Conservation (phyloP, 1,140 invertebrate genomes). For the Leptinotarsa texana region DNA sequence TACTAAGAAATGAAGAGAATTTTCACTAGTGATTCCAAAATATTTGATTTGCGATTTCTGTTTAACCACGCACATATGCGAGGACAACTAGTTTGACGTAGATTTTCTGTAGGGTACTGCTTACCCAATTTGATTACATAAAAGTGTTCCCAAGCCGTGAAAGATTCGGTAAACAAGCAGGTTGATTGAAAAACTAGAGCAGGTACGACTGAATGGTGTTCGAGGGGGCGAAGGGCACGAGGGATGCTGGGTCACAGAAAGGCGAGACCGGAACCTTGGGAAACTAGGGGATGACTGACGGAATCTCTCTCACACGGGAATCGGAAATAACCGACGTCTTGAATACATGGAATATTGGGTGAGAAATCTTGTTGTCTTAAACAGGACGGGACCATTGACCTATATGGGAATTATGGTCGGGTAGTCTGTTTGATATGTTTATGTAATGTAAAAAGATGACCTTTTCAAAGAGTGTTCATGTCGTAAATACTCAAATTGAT, state of each 20-base stretch:
- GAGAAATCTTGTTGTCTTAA: background rate
- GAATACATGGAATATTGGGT: background rate
- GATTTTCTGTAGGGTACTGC: too few species aligned
- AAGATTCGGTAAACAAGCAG: conserved; percentile 5
- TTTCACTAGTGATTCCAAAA: too few species aligned
- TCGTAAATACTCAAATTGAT: too few species aligned
- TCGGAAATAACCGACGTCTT: conserved; percentile 7
- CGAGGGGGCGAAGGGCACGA: background rate
- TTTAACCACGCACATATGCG: too few species aligned
- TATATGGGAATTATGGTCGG: background rate
- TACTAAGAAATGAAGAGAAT: too few species aligned
- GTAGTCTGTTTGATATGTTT: too few species aligned
- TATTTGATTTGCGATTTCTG: too few species aligned
- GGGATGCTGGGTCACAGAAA: conserved; percentile 5
- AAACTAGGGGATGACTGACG: conserved; percentile 2
- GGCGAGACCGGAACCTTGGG: conserved; percentile 3
- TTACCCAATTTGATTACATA: too few species aligned
- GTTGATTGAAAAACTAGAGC: conserved; percentile 3
- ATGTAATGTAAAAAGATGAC: too few species aligned
- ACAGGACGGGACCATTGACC: background rate
- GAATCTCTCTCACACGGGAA: conserved; percentile 5
- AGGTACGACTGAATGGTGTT: background rate
- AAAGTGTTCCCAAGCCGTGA: background rate
- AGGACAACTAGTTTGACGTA: too few species aligned
- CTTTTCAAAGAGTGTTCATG: too few species aligned